Evolutionary conservation across 1,140 invertebrate genomes (phyloP).

Genomic region (Propsilocerus akamusi): DNA sequence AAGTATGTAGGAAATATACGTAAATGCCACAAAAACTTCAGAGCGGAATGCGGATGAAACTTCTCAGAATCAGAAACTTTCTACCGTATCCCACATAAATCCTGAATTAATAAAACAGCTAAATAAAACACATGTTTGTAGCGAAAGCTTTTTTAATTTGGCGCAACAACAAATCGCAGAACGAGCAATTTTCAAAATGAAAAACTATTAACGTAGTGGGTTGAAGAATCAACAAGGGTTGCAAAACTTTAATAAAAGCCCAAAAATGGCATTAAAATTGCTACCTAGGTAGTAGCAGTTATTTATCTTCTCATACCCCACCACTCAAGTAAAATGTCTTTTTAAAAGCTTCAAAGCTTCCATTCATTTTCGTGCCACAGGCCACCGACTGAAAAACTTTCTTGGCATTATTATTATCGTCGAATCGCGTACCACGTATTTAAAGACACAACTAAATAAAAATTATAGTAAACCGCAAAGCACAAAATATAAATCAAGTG

Average conservation of each 20-base stretch:
- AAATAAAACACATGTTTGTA: not conserved
- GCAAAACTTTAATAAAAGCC: not conserved
- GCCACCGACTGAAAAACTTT: too few relatives aligned
- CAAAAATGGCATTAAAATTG: not conserved
- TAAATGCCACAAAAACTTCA: too few relatives aligned
- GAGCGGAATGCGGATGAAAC: too few relatives aligned
- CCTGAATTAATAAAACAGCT: not conserved
- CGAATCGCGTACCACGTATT: not conserved
- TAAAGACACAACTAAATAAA: not conserved
- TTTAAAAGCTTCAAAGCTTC: not conserved
- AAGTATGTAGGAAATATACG: too few relatives aligned
- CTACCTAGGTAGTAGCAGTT: not conserved
- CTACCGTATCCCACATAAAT: too few relatives aligned
- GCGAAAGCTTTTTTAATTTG: too few relatives aligned
- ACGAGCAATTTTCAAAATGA: too few relatives aligned
- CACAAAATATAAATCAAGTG: not conserved
- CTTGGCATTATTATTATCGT: not conserved
- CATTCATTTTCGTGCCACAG: not conserved
- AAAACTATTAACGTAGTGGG: not conserved
- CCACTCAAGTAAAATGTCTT: not conserved
- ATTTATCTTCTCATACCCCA: not conserved
- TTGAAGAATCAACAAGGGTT: not conserved
- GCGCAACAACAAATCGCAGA: too few relatives aligned
- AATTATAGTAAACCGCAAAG: not conserved
- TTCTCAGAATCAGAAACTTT: too few relatives aligned